These are phyloP conservation scores for Palloptera scutellata DNA, from an alignment of 2,888 invertebrate genomes.

Conservation along the genomic window DNA sequence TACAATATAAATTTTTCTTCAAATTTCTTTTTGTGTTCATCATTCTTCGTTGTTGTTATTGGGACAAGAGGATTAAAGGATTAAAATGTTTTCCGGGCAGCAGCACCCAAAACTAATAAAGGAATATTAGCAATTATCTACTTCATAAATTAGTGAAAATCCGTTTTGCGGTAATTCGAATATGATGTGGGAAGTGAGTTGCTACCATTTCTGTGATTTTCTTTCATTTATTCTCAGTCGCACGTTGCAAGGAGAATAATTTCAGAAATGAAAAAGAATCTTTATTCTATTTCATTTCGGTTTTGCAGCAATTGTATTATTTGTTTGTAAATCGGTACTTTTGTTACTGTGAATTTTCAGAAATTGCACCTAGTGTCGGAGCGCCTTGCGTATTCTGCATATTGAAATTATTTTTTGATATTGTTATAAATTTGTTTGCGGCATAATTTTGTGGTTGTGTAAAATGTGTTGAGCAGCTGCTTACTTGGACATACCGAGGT, in stretches of 20 bases:
- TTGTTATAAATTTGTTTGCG: conserved; percentile 9
- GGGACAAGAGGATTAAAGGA: conserved; percentile 1
- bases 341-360: conserved; percentile 19
- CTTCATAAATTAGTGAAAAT: conserved; percentile 53
- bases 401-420: conserved; percentile 7
- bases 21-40: too few relatives aligned
- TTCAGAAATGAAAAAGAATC: too few relatives aligned
- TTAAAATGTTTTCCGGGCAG: conserved; percentile 13
- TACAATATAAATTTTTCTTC: conserved; percentile 18
- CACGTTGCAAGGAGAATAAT: too few relatives aligned
- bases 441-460: conserved; percentile 18
- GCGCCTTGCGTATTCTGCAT: neutral
- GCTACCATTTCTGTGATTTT: too few relatives aligned
- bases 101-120: conserved; percentile 45
- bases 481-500: too few relatives aligned
- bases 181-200: too few relatives aligned
- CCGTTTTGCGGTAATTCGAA: conserved; percentile 29
- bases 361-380: conserved; percentile 26
- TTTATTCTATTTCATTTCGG: too few relatives aligned
- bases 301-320: too few relatives aligned
- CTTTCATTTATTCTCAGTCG: too few relatives aligned
- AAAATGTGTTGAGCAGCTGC: too few relatives aligned
- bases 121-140: conserved; percentile 56
- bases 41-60: neutral
- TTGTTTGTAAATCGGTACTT: neutral